Conservation (phyloP, 2,797 vertebrate genomes). For the Schizothorax lantsangensis region DNA sequence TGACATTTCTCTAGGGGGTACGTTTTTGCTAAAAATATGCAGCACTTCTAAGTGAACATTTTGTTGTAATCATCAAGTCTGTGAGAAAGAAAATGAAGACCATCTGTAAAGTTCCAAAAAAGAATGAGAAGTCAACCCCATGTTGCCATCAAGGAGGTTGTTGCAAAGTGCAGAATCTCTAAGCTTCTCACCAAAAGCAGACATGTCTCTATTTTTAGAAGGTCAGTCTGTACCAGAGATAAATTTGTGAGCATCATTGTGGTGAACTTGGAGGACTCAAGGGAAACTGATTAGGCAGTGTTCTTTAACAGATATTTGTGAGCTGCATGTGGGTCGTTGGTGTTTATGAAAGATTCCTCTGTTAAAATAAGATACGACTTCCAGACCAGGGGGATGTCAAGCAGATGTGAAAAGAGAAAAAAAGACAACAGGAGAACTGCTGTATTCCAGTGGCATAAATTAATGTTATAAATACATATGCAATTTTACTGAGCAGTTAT, state of each 20-base stretch:
- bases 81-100: conserved; percentile 23
- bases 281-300: conserved; percentile 56
- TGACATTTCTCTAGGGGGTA: neutral
- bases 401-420: conserved; percentile 19
- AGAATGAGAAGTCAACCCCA: conserved; percentile 45
- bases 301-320: conserved; percentile 58
- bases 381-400: conserved; percentile 10
- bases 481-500: too few species aligned
- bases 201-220: conserved; percentile 69
- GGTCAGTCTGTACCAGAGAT: conserved; percentile 51
- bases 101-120: conserved; percentile 56
- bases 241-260: conserved; percentile 59
- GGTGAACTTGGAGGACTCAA: conserved; percentile 61
- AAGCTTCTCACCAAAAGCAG: conserved; percentile 65
- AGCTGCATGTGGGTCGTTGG: conserved; percentile 31
- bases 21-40: conserved; percentile 8
- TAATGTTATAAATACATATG: neutral
- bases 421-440: neutral
- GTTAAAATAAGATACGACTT: conserved; percentile 27
- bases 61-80: conserved; percentile 12
- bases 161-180: conserved; percentile 72
- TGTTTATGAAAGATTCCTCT: conserved; percentile 45
- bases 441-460: neutral
- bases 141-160: conserved; percentile 51
- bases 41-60: neutral